Base-by-base conservation (phyloP, 2,888 invertebrate genomes). In the Morpho achilles region DNA sequence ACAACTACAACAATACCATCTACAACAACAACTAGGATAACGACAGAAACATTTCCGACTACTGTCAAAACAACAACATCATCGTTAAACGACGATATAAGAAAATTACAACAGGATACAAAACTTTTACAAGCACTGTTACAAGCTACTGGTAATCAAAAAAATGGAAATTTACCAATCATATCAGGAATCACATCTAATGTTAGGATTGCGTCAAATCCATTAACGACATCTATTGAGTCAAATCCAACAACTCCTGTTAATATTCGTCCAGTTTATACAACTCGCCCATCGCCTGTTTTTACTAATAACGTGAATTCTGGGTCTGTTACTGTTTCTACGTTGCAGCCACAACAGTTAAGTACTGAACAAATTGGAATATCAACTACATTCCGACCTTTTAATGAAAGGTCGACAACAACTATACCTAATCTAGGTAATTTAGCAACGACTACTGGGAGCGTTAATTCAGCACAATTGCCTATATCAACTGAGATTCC, bases 111-210 rank as follows among this genome's bases (percentile, higher is more conserved):
- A 74, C 85, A 88, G 72, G 88, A 91, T 66, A 75, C 84, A 49
- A 80, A 82, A 69, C 73, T 90, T 65, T 74, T 89, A 72, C 79
- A 91, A 76, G 87, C 87, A 56, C 72, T 88, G 60, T 77, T 90
- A 72, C 84, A 88, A 73, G 81, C 82, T 8, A 83, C 84, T 50
- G 80, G 80, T 60, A 79, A 61, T 32, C 67, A 86, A 70, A 87
- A 80, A 64, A 66, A 69, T 58, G 72, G 68, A 43, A 81, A 77
- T 59, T 71, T 77, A 16, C 89, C 89, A 42, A 67, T 81, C 9
- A 82, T 90, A 73, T 80, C 88, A 55, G 81, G 84, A 51, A 73
- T 85, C 23, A 88, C 88, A 32, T 88, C 89, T 50, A 87, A 87
- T 64, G 83, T 89, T 40, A 80, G 88, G 64, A 80, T 89, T 67